Base-by-base conservation (phyloP, 2,797 vertebrate genomes). In the Smutsia gigantea region DNA sequence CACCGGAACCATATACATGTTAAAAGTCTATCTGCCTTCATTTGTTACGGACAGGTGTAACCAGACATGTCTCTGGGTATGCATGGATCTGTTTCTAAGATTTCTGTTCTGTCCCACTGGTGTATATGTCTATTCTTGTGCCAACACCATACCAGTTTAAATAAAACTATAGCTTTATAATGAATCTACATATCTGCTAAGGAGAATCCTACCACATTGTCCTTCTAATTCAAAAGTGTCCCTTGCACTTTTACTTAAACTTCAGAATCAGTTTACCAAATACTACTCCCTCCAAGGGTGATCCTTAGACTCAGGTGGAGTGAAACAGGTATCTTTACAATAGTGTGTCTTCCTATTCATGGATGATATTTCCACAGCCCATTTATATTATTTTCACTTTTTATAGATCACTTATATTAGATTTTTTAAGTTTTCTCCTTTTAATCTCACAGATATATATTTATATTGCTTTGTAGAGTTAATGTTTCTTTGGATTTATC, bases 251-350 rank as follows among this genome's bases (percentile, higher is more conserved):
- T 61, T 25, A 81, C 81, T 71, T 64, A 68, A 53, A 59, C 27
- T 92, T 96, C 42, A 94, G 59, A 72, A 88, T 64, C 61, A 49
- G 13, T 17, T 94, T 85, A 79, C 31, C 23, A 78, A 69, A 74
- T 34, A 79, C 17, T 9, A 42, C 27, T 4, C 8, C 5, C 1
- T 2, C 7, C n/a, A n/a, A n/a, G n/a, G n/a, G n/a, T n/a, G n/a
- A n/a, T n/a, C n/a, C n/a, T n/a, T n/a, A n/a, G n/a, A n/a, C n/a
- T n/a, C 4, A 25, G 1, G 18, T 79, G 55, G 61, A 87, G 23
- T 81, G 18, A 85, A 94, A 92, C 81, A 23, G 19, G 59, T 46
- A 85, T 17, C 37, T 88, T 66, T 31, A 59, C 9, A 92, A 39
- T 27, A 82, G 53, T 51, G 19, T 53, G 29, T 89, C 23, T 23